Conservation (phyloP, 64 coral and sea anemone genomes). For the Cladopsammia gracilis region DNA sequence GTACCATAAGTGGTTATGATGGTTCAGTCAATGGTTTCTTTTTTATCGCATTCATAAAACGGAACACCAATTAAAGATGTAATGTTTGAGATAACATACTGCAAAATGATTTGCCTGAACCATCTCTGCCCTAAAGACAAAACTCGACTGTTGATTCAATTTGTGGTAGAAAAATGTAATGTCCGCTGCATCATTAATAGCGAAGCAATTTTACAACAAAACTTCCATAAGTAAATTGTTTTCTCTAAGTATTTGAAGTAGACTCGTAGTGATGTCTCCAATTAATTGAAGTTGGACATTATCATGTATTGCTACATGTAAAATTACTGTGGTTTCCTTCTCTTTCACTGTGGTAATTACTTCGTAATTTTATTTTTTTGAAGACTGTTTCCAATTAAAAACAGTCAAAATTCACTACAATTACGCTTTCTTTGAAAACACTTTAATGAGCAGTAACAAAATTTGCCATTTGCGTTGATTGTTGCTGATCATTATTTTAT, state of each 20-base stretch:
- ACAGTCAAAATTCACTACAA: background rate
- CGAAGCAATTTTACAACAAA: background rate
- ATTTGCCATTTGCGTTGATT: background rate
- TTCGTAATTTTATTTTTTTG: background rate
- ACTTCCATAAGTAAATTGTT: background rate
- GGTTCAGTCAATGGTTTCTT: too few species aligned
- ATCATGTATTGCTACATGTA: background rate
- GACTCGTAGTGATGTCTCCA: background rate
- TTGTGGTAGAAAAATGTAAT: background rate
- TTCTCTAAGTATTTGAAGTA: background rate
- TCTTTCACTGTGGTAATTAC: background rate
- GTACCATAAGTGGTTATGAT: too few species aligned
- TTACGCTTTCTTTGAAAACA: background rate
- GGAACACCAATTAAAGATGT: too few species aligned
- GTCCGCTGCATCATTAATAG: background rate
- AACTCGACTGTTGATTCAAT: background rate
- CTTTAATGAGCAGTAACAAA: background rate
- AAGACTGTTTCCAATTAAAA: background rate
- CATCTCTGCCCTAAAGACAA: too few species aligned
- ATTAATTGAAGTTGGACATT: background rate
- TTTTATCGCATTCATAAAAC: too few species aligned
- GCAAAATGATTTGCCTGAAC: too few species aligned
- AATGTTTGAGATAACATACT: too few species aligned
- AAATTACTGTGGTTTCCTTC: background rate
- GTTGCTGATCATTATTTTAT: background rate